These are phyloP conservation scores for Epizoanthus illoricatus DNA, from an alignment of 92 coral and sea anemone species.

Conservation along the genomic window DNA sequence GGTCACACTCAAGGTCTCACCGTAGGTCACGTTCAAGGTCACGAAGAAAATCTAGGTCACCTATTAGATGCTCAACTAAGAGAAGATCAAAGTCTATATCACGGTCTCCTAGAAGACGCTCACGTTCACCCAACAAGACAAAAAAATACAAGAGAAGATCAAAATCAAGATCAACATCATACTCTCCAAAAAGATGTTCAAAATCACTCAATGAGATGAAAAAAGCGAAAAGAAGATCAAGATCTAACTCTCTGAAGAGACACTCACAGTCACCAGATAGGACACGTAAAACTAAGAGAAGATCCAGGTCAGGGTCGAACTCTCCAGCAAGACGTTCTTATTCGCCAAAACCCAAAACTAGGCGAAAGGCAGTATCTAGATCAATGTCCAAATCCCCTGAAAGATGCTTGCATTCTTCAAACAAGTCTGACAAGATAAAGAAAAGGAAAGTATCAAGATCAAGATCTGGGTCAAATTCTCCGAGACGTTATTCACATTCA, in stretches of 20 bases:
- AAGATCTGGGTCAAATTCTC: conserved; percentile 34
- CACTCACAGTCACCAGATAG: neutral
- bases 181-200: conserved; percentile 18
- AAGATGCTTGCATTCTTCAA: neutral
- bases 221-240: conserved; percentile 20
- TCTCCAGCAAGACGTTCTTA: neutral
- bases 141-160: conserved; percentile 36
- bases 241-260: conserved; percentile 32
- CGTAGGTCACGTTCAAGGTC: conserved; percentile 65
- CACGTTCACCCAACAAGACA: conserved; percentile 52
- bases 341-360: too few relatives aligned
- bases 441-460: conserved; percentile 38
- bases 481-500: conserved; percentile 10
- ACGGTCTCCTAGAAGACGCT: conserved; percentile 58
- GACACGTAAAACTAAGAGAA: conserved; percentile 18
- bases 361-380: conserved; percentile 2
- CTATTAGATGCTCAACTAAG: neutral
- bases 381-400: conserved; percentile 29
- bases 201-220: neutral
- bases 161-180: conserved; percentile 21
- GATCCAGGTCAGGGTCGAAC: conserved; percentile 18
- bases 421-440: neutral
- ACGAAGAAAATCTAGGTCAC: conserved; percentile 56
- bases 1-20: conserved; percentile 49
- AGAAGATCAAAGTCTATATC: conserved; percentile 45